Evolutionary conservation across 1,140 invertebrate species (phyloP).

Genomic region (Plodia interpunctella): DNA sequence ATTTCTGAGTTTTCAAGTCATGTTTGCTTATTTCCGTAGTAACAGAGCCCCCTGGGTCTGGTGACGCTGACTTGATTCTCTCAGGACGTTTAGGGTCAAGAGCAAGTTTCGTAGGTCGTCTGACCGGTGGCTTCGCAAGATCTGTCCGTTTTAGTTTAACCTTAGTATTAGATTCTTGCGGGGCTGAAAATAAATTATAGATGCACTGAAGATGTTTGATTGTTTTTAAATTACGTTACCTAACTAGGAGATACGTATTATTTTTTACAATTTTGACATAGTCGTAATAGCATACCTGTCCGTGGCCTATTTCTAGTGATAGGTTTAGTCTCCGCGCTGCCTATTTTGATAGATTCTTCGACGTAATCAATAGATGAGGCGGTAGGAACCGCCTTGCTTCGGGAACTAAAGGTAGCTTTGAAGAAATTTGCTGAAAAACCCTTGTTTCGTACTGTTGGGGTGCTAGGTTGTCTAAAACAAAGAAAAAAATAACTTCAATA

Average conservation of each 20-base stretch:
- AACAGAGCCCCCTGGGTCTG: conserved; percentile 34
- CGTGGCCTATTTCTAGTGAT: conserved; percentile 67
- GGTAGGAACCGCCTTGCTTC: conserved; percentile 60
- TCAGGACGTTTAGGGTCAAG: conserved; percentile 34
- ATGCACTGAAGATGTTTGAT: no score
- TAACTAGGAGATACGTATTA: no score
- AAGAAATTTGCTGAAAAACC: conserved; percentile 62
- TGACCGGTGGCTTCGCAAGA: conserved; percentile 31
- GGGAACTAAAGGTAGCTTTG: conserved; percentile 66
- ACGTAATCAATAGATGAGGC: conserved; percentile 37
- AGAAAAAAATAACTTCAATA: conserved; percentile 20
- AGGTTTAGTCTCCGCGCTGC: conserved; percentile 71
- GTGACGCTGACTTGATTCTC: conserved; percentile 35
- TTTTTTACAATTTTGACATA: no score
- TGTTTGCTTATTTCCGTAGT: conserved; percentile 29
- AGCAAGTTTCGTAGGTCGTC: conserved; percentile 26
- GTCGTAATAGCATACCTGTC: conserved; percentile 40
- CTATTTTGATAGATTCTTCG: conserved; percentile 65
- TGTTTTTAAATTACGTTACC: no score
- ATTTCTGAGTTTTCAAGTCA: conserved; percentile 44
- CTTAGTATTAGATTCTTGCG: conserved; percentile 22
- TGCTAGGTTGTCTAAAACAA: conserved; percentile 42
- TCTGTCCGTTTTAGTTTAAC: conserved; percentile 26
- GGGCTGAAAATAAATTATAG: conserved; percentile 32
- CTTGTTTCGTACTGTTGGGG: conserved; percentile 29